A percentile compares a stretch with the other conserved stretches of the same genome.
Conservation (phyloP, 2,888 invertebrate species). For the Phyllotreta striolata region DNA sequence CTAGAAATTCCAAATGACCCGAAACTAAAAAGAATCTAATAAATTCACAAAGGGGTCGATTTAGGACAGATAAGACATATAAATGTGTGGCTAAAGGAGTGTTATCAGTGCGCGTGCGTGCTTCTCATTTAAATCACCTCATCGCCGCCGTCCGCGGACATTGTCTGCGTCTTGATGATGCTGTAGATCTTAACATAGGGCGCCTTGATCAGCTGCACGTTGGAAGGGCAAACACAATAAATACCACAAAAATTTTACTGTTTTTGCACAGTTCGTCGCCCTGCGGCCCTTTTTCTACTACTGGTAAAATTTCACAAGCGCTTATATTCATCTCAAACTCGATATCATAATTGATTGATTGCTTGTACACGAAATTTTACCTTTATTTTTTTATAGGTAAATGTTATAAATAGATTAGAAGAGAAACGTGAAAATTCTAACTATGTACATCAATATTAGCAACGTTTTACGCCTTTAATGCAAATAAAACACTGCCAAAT, state of each 20-base stretch:
- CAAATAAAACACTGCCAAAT: too few relatives aligned
- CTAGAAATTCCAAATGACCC: too few relatives aligned
- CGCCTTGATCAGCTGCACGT: slow-evolving; percentile 89
- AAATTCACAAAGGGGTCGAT: too few relatives aligned
- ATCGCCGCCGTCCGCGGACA: slow-evolving; percentile 70
- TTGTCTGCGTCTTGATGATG: slow-evolving; percentile 92
- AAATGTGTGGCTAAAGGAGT: slow-evolving; percentile 20
- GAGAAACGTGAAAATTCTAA: background rate
- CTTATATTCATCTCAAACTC: too few relatives aligned
- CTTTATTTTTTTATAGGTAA: too few relatives aligned
- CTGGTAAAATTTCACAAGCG: slow-evolving; percentile 4
- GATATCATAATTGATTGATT: too few relatives aligned
- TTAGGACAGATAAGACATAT: too few relatives aligned
- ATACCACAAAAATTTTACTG: slow-evolving; percentile 31
- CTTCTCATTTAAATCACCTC: slow-evolving; percentile 55
- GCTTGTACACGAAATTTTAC: too few relatives aligned
- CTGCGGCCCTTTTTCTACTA: slow-evolving; percentile 12
- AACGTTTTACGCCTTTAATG: background rate
- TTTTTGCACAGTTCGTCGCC: slow-evolving; percentile 17
- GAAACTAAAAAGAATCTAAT: too few relatives aligned
- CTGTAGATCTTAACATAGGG: slow-evolving; percentile 96
- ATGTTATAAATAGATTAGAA: background rate
- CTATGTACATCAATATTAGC: background rate
- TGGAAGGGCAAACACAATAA: slow-evolving; percentile 41
- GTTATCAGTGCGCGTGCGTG: slow-evolving; percentile 44